Base-by-base conservation (phyloP, 1,140 invertebrate species). In the Anoplophora glabripennis region DNA sequence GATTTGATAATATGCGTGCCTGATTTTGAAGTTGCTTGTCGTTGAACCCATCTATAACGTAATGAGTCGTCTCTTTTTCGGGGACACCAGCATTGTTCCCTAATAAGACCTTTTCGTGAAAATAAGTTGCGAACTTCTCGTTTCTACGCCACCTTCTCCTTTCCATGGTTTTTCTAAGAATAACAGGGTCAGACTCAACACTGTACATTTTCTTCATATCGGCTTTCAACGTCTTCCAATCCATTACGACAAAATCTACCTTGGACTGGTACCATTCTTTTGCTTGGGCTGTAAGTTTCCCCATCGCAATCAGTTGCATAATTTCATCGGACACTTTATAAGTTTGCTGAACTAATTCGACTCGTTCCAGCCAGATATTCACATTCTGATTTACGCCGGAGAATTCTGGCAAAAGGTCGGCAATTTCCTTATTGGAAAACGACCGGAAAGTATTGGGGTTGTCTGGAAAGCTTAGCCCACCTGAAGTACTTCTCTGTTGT, bases 101-200 rank as follows among this genome's bases (percentile, higher is more conserved):
- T 8, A 73, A 45, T 3, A 69, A 57, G 7, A 71, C 47, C 42
- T 73, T 72, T 3, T 67, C 70, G 28, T 69, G 66, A 18, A 47
- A 69, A 51, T 73, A 71, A 21, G 58, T 55, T 4, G 55, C 10
- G 47, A 71, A 72, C 9, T 47, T 45, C 33, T 72, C 67, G 15
- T 14, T 33, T 4, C 28, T 21, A 55, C 58, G 61, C 71, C 71
- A 74, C 7, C n/a, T 37, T 28, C 68, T 37, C 3, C n/a, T 4
- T 44, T 74, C 72, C 33, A 74, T 71, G 7, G 64, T 51, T 18
- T 48, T 52, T 10, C 64, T 53, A 4, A 60, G 11, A 7, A 34
- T 7, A 4, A 68, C 11, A 11, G 18, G 33, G 18, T 61, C 52
- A 10, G 33, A 2, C 12, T 18, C 9, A n/a, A 5, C 3, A 8